These are phyloP conservation scores for Equus quagga DNA, from an alignment of 2,113 vertebrate species.

Conservation along the genomic window DNA sequence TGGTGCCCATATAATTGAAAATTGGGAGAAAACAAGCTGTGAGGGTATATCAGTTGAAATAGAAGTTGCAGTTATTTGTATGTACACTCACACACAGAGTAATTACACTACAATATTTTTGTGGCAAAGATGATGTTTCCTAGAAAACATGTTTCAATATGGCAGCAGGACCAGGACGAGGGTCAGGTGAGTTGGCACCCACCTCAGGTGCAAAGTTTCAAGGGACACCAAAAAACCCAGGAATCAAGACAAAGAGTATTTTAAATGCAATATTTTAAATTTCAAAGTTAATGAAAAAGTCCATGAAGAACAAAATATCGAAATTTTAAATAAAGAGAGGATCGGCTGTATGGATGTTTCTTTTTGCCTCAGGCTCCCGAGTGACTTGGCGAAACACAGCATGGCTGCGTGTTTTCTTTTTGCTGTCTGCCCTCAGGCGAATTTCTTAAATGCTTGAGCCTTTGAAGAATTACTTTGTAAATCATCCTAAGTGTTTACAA, in stretches of 20 bases:
- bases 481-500: constrained; percentile 45
- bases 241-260: background rate
- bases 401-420: background rate
- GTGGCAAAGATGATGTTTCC: background rate
- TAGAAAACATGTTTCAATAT: background rate
- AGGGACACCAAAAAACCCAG: background rate
- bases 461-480: constrained; percentile 58
- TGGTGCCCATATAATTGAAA: constrained; percentile 46
- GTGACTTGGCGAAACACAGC: rapidly evolving
- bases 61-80: background rate
- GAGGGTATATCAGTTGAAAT: background rate
- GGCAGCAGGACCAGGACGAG: background rate
- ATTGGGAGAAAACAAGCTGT: background rate
- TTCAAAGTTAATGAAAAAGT: constrained; percentile 32
- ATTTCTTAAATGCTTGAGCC: background rate
- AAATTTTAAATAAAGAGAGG: background rate
- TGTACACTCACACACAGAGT: background rate
- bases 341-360: background rate
- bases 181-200: too few relatives aligned
- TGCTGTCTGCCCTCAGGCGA: background rate
- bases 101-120: background rate
- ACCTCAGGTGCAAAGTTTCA: background rate
- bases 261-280: constrained; percentile 11
- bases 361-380: background rate
- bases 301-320: background rate